A percentile compares a stretch with the other conserved stretches of the same genome.
Conservation (phyloP, 2,797 vertebrate species). For the Discoglossus pictus region DNA sequence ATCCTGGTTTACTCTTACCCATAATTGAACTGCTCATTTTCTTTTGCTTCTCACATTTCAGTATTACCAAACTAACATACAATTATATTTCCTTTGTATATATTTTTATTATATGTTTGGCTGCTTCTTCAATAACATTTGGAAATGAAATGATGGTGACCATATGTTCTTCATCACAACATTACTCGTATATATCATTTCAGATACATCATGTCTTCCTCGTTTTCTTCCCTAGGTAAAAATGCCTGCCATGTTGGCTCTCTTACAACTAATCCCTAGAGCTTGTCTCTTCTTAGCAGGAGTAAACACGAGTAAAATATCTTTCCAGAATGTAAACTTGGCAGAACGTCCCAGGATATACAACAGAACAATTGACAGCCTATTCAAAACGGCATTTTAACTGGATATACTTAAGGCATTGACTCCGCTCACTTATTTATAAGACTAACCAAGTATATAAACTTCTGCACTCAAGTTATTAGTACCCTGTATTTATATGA, state of each 20-base stretch:
- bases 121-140: conserved; percentile 44
- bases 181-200: conserved; percentile 32
- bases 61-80: conserved; percentile 23
- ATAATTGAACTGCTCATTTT: background rate
- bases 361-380: conserved; percentile 68
- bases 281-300: conserved; percentile 54
- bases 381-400: conserved; percentile 64
- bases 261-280: conserved; percentile 56
- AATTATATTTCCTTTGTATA: conserved; percentile 45
- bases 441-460: conserved; percentile 64
- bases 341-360: conserved; percentile 63
- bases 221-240: conserved; percentile 27
- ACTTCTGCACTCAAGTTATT: conserved; percentile 65
- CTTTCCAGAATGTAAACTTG: conserved; percentile 69
- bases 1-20: conserved; percentile 1
- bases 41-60: conserved; percentile 33
- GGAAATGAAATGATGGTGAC: conserved; percentile 29
- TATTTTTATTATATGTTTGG: conserved; percentile 44
- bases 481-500: conserved; percentile 65
- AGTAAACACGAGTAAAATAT: conserved; percentile 62
- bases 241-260: conserved; percentile 2
- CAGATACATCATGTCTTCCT: conserved; percentile 39
- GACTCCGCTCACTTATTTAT: conserved; percentile 64
- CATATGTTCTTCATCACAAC: conserved; percentile 46
- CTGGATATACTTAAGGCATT: conserved; percentile 58